phyloP scores from a whole-genome alignment of 53 echinoderm and acorn worm genomes.

The Holothuria leucospilota region DNA sequence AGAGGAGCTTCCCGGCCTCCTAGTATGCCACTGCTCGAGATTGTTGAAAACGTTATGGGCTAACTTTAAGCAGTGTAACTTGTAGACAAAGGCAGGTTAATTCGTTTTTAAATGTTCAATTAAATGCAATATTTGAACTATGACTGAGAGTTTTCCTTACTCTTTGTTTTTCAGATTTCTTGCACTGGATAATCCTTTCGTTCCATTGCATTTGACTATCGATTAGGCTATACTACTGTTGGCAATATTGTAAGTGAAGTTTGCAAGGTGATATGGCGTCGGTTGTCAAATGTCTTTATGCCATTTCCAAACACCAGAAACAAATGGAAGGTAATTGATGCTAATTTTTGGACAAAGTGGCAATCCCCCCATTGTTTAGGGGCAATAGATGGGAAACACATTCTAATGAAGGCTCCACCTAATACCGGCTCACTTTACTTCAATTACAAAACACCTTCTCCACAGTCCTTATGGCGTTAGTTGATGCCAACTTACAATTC shows the following conservation, averaged over 20 bases:
- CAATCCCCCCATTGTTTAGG: slow-evolving; percentile 72
- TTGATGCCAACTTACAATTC: slow-evolving; percentile 63
- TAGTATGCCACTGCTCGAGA: too few relatives aligned
- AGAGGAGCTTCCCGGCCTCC: too few relatives aligned
- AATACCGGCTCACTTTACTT: slow-evolving; percentile 51
- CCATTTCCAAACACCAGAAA: slow-evolving; percentile 12
- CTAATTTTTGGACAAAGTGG: slow-evolving; percentile 39
- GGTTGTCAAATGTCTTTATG: slow-evolving; percentile 29
- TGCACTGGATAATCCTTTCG: slow-evolving; percentile 47
- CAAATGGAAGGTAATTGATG: slow-evolving; percentile 40
- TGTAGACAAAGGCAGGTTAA: too few relatives aligned
- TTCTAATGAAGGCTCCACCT: slow-evolving; percentile 43
- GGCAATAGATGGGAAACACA: slow-evolving; percentile 66
- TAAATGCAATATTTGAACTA: too few relatives aligned
- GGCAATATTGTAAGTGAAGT: slow-evolving; percentile 29
- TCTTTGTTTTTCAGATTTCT: slow-evolving; percentile 28
- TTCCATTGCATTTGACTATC: slow-evolving; percentile 38
- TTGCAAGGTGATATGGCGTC: slow-evolving; percentile 42
- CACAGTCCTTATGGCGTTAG: slow-evolving; percentile 53
- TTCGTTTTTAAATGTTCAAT: too few relatives aligned
- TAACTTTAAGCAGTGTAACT: too few relatives aligned
- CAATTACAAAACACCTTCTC: slow-evolving; percentile 66
- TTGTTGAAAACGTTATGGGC: too few relatives aligned
- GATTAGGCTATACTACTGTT: slow-evolving; percentile 42
- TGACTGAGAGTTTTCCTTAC: too few relatives aligned